A percentile compares a stretch with the other conserved stretches of the same genome.
These are phyloP conservation scores for Zalophus californianus DNA, from an alignment of 2,797 vertebrate species.

Conservation along the genomic window DNA sequence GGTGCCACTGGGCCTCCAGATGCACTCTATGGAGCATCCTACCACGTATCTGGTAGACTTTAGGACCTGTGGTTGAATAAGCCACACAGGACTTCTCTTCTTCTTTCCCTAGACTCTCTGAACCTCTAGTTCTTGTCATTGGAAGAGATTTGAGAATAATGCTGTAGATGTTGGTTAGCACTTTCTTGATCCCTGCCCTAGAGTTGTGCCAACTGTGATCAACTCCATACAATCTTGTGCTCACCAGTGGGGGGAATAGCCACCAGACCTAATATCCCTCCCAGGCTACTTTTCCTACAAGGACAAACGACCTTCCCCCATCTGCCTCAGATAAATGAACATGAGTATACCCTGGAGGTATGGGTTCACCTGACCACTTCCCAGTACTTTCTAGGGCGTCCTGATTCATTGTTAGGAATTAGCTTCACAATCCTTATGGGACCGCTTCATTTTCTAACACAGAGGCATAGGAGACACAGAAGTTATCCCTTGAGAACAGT, in stretches of 20 bases:
- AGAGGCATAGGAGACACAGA: background rate
- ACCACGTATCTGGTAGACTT: background rate
- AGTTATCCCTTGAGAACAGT: background rate
- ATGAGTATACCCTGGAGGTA: background rate
- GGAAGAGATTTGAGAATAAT: background rate
- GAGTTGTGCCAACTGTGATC: background rate
- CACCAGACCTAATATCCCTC: background rate
- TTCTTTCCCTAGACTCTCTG: background rate
- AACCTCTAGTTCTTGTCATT: background rate
- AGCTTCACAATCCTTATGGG: background rate
- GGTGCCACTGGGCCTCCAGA: background rate
- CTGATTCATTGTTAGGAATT: background rate
- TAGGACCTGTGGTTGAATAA: background rate
- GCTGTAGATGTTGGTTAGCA: background rate
- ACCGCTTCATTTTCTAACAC: background rate
- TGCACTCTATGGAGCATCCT: background rate
- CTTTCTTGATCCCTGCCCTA: background rate
- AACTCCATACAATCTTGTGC: background rate
- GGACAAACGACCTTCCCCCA: background rate
- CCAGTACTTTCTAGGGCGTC: background rate
- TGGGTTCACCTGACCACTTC: background rate
- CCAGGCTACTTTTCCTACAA: background rate
- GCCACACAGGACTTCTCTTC: background rate
- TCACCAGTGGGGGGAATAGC: background rate
- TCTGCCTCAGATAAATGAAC: background rate